Evolutionary conservation across 2,888 invertebrate genomes (phyloP).

Genomic region (Palloptera scutellata): DNA sequence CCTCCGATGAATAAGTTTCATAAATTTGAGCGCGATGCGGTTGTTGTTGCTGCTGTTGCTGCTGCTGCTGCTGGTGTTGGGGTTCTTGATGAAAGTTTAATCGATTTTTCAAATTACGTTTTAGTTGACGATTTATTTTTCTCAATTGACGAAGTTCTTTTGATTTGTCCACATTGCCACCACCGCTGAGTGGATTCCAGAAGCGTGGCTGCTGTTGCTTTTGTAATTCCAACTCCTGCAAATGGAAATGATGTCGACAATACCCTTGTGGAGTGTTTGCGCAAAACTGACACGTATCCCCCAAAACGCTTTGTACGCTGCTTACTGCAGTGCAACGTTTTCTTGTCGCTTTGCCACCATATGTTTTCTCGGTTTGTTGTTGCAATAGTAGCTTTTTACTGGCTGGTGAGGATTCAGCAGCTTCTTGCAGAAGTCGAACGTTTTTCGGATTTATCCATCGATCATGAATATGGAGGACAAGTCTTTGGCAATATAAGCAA

Average conservation of each 20-base stretch:
- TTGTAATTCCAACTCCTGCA: constrained; percentile 53
- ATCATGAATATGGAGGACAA: constrained; percentile 61
- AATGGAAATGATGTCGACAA: constrained; percentile 60
- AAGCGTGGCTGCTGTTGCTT: constrained; percentile 37
- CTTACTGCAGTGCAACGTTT: constrained; percentile 11
- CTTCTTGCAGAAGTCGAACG: constrained; percentile 58
- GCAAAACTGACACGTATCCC: constrained; percentile 58
- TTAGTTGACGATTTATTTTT: constrained; percentile 51
- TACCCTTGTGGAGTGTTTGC: constrained; percentile 61
- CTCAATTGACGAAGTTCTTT: constrained; percentile 52
- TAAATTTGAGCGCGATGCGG: neutral
- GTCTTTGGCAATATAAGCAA: constrained; percentile 62
- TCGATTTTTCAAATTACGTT: constrained; percentile 55
- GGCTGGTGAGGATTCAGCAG: constrained; percentile 53
- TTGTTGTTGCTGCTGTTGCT: neutral
- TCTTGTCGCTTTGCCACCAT: constrained; percentile 8
- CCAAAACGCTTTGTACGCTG: constrained; percentile 25
- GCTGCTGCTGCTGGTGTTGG: constrained; percentile 35
- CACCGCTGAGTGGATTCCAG: constrained; percentile 38
- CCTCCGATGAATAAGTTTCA: neutral
- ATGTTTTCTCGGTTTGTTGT: constrained; percentile 31
- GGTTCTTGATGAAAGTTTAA: constrained; percentile 38
- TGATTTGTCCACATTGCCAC: constrained; percentile 35
- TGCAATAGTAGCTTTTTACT: constrained; percentile 27
- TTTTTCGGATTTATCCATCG: constrained; percentile 62